Percentiles rank a stretch among this genome's conserved stretches.
Conservation (phyloP, 2,797 vertebrate species). For the Neostethus bicornis region DNA sequence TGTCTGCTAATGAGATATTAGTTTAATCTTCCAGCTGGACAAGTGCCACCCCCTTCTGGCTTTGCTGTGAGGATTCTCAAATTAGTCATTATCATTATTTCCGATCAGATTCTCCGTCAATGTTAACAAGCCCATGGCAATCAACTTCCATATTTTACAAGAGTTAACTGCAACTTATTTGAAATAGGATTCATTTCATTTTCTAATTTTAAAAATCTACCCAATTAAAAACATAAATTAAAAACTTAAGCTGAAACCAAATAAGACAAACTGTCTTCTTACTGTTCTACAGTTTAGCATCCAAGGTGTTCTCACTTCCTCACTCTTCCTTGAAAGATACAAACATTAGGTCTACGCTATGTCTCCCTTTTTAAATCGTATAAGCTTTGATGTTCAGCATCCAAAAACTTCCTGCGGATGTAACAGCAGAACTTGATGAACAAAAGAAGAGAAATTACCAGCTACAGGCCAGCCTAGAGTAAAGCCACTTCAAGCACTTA, state of each 20-base stretch:
- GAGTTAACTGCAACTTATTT: background rate
- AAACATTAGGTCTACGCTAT: background rate
- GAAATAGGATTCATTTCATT: background rate
- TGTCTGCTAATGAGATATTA: constrained; percentile 72
- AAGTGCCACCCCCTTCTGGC: constrained; percentile 60
- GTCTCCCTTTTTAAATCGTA: background rate
- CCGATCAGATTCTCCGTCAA: constrained; percentile 27
- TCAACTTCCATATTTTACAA: background rate
- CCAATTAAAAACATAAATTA: background rate
- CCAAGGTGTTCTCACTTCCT: too few relatives aligned
- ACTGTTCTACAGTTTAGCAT: too few relatives aligned
- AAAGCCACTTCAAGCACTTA: background rate
- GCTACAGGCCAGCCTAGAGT: background rate
- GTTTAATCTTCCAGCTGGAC: constrained; percentile 70
- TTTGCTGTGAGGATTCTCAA: constrained; percentile 40
- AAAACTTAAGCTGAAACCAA: background rate
- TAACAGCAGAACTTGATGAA: background rate
- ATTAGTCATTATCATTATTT: constrained; percentile 22
- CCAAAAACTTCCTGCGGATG: background rate
- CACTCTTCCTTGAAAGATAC: too few relatives aligned
- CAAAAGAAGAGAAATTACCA: background rate
- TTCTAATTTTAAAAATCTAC: background rate
- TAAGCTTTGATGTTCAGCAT: background rate
- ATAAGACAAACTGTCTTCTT: too few relatives aligned
- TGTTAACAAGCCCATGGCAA: constrained; percentile 21